Evolutionary conservation across 2,888 invertebrate genomes (phyloP), one percentile per base, ranked within the genome.

Genomic region (Hirudinaria manillensis): DNA sequence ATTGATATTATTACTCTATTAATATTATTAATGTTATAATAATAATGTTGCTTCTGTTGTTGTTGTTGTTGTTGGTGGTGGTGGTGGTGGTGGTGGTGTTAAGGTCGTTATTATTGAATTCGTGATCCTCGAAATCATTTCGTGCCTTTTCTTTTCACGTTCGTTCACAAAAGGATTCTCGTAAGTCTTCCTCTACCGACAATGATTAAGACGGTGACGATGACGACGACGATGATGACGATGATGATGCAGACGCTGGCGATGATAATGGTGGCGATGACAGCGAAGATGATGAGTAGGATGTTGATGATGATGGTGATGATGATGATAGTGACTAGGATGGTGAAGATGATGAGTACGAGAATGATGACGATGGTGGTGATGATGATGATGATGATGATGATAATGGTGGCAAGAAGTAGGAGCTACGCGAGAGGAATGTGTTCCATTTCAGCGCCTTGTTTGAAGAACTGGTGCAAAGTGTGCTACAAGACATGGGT

Each of bases 261-360:
- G 72, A 72, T 72, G 72, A 72, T 72, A 53, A 72, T 61, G 72
- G 61, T 72, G 55, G 53, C 10, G 72, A 72, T 55, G 74, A 34
- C 24, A 65, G 65, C 24, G 45, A 74, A 10, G 66, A 66, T 66
- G 66, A 67, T 38, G 74, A 74, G 32, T 36, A 38, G 68, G 67
- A 74, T 67, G 74, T 36, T 67, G 66, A 45, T 67, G 36, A 67
- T 67, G 66, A 36, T 34, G 74, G 36, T 74, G 68, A 16, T 13
- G 3, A 10, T 74, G 67, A 36, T 10, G 68, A 55, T 72, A 24
- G 55, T 72, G 72, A 72, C 61, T 24, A 72, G 67, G 73, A 72
- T 72, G 73, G 65, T 72, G 73, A 72, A 66, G 61, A 66, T 55
- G 61, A 72, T 72, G 73, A 72, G 67, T 61, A 72, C 65, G 73